Evolutionary conservation across 2,113 vertebrate genomes (phyloP), one percentile per base, ranked within the genome.

Genomic region (Pyrgilauda ruficollis): DNA sequence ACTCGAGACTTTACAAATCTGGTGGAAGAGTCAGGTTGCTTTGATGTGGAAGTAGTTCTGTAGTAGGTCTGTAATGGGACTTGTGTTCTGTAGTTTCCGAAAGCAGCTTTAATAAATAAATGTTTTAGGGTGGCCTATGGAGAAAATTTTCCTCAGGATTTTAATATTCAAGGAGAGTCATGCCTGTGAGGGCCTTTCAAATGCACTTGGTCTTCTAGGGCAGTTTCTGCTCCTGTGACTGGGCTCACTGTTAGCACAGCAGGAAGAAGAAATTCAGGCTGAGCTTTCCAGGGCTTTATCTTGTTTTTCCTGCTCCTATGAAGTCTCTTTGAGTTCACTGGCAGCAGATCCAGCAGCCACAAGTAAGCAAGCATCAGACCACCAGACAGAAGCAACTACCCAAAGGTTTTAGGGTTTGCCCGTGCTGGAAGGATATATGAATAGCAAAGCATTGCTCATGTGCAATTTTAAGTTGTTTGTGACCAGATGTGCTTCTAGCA

Each of bases 21-120:
- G 81, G 59, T 11, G 18, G 85, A 90, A 93, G 79, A 83, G 92
- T 87, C 9, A 8, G 33, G 49, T 88, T 88, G 74, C 94, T 98
- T 97, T 98, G 96, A 97, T 97, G 96, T 96, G 95, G 93, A 93
- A 69, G 80, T 73, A 53, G 67, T 94, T 93, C 89, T 94, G 39
- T 35, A 43, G 47, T 28, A 53, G 86, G 81, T 78, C 84, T 95
- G 83, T 30, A 93, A 69, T 12, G 14, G 58, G 53, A 81, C 67
- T 90, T 87, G 2, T 94, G 73, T 95, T 95, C 87, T 87, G 58
- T 92, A 88, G 87, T 91, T 95, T 94, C 88, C 49, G 63, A 94
- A 88, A 94, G 77, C 72, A 82, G 66, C 93, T 87, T 94, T 90
- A 61, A 58, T 94, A 95, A 96, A 47, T 58, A 78, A 9, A 85